Evolutionary conservation across 2,888 invertebrate genomes (phyloP), one percentile per base, ranked within the genome.

Genomic region (Altica lythri): DNA sequence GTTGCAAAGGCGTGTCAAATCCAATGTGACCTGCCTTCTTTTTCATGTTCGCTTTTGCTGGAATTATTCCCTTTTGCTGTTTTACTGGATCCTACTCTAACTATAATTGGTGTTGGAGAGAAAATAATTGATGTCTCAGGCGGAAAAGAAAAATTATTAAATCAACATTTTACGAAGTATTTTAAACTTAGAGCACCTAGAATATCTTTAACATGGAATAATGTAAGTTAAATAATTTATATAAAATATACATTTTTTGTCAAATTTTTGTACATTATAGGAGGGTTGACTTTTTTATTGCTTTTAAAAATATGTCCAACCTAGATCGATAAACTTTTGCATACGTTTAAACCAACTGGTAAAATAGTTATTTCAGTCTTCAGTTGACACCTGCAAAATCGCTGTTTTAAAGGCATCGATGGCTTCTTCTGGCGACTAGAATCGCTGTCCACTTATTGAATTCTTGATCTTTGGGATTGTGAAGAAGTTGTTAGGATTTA

Each of bases 31-130:
- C 75, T 89, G 42, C 78, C 85, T 0, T 74, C 86, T 0, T 85
- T 91, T n/a, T 84, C 88, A 1, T 83, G 86, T 44, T 81, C 82
- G 16, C 77, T 91, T 27, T 81, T 92, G 14, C 79, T 93, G 12
- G 85, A 89, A 69, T 79, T 95, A 43, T 95, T 95, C 73, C 95
- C 95, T 0, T 95, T 95, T 72, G 91, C 89, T 8, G 81, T 95
- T 8, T 80, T 93, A 47, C 83, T 95, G 57, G 86, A 90, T 70
- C 81, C 83, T 32, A 80, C 84, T 10, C 86, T 95, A 86, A 81
- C 79, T 56, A 87, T 95, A 40, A 76, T 87, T 1, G 86, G 86
- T 60, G 88, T 86, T 13, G 95, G 95, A 0, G 88, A 86, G 54
- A 90, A 89, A 75, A 76, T 93, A 3, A 77, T 86, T 1, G 84